Percentiles rank a stretch among this genome's conserved stretches.
Conservation (phyloP, 2,113 vertebrate species). For the Tupaia tana region DNA sequence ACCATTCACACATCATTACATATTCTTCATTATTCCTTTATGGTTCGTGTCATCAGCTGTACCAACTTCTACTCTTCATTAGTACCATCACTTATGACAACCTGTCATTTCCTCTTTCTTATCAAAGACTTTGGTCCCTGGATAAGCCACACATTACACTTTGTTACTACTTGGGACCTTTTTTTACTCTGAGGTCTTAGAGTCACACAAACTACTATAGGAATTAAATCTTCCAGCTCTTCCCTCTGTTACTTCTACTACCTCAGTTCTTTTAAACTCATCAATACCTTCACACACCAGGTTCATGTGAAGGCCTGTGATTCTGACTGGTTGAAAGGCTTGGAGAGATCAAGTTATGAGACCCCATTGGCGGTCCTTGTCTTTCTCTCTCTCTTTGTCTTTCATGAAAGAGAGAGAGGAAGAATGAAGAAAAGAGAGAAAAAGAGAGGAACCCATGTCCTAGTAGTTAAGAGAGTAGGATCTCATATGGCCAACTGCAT, state of each 20-base stretch:
- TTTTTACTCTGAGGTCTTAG: not conserved
- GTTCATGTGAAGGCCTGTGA: too few species aligned
- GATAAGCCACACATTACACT: not conserved
- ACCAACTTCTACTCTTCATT: not conserved
- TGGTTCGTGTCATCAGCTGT: not conserved
- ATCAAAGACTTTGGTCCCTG: conserved; percentile 44
- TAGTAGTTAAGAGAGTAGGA: too few species aligned
- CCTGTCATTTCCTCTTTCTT: conserved; percentile 6
- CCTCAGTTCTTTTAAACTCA: not conserved
- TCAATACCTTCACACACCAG: not conserved
- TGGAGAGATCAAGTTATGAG: too few species aligned
- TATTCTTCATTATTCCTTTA: not conserved
- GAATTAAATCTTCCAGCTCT: conserved; percentile 9
- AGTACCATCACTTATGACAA: not conserved
- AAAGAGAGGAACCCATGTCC: too few species aligned
- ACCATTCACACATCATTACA: not conserved
- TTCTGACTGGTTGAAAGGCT: too few species aligned
- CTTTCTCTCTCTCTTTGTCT: too few species aligned
- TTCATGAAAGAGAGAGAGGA: too few species aligned
- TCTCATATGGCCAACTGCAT: too few species aligned
- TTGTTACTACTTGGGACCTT: not conserved
- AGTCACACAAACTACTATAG: not conserved
- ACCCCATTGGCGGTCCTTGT: too few species aligned
- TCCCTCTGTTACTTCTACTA: not conserved
- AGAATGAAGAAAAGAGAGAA: too few species aligned